Base-by-base conservation (phyloP, 2,888 invertebrate genomes). In the Poecilus cupreus region DNA sequence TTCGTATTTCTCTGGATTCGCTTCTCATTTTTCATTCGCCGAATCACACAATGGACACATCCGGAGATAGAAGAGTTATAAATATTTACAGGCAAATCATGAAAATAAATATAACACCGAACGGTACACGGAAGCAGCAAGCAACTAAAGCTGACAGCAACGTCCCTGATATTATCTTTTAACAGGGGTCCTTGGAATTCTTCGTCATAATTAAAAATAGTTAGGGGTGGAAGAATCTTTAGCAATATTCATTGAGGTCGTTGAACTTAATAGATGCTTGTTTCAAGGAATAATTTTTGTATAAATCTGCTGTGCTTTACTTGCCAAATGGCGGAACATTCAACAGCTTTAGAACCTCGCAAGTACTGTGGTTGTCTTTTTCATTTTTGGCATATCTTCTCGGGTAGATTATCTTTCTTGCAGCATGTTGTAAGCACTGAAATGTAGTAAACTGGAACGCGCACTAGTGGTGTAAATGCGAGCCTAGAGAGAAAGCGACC, bases 31-130 rank as follows among this genome's bases (percentile, higher is more conserved):
- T 87, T 87, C 87, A 87, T 85, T 85, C n/a, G 84, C 84, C 84
- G 85, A 83, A 78, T 64, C 60, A 83, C 84, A 85, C 86, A 86
- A 85, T 85, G 85, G 85, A 85, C 85, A 86, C 85, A 86, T 86
- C 85, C 85, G 84, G 82, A 85, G 85, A 86, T 86, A 86, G 85
- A 87, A 87, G 86, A 85, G 87, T 87, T 87, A 87, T 87, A 87
- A 88, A 88, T 87, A 88, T 88, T 87, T 87, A 87, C 86, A 86
- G 87, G 86, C 86, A 85, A 87, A 87, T 88, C 87, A 86, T 85
- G 86, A 85, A 57, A 87, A 87, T 87, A 87, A 87, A 87, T 86
- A 85, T 75, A 13, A 11, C 22, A 54, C 20, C 6, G 18, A 0
- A 54, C 8, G 22, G 20, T 11, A 26, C 60, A 26, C 24, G 60